Base-by-base conservation (phyloP, 64 coral and sea anemone genomes). In the Montipora efflorescens region DNA sequence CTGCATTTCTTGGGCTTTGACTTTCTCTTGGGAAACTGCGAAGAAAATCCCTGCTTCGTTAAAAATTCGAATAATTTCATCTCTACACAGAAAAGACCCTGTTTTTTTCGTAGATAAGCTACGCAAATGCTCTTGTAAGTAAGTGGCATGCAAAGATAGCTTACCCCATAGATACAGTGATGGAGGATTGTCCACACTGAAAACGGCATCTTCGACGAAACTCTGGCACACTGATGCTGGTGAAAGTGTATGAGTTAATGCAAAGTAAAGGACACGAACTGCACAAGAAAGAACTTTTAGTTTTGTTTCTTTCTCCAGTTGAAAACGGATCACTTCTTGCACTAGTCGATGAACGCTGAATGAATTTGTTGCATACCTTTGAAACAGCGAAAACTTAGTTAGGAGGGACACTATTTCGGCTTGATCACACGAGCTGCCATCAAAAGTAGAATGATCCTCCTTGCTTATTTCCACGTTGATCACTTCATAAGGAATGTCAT, bases 371-470 rank as follows among this genome's bases (percentile, higher is more conserved):
- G 61, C 70, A 19, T 77, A 90, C 58, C 77, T 77, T 10, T 96
- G 95, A 87, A 96, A 96, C 18, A 96, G 81, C 7, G 95, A 96
- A 80, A 96, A 96, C 69, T 96, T 96, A 6, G 95, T 94, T n/a
- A 96, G 74, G 15, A 93, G 77, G 9, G 71, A 89, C 19, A 87
- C 59, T 57, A 90, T 90, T 14, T 91, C 92, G 7, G 74, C 73
- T 43, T 23, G 72, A 36, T 92, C 91, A 67, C 78, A 77, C 59
- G 47, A 75, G 79, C 59, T 25, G 18, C 70, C 57, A 19, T 77
- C 25, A 43, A 47, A 46, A 2, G 71, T 50, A 44, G 74, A 57
- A 53, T 78, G 19, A 8, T 84, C 95, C 53, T 74, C 73, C 13
- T 80, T 79, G 14, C 90, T 61, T 18, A 93, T 47, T 3, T 87